A percentile compares a stretch with the other conserved stretches of the same genome.
Evolutionary conservation across 2,888 invertebrate species (phyloP).

Genomic region (Dasypolia templi): DNA sequence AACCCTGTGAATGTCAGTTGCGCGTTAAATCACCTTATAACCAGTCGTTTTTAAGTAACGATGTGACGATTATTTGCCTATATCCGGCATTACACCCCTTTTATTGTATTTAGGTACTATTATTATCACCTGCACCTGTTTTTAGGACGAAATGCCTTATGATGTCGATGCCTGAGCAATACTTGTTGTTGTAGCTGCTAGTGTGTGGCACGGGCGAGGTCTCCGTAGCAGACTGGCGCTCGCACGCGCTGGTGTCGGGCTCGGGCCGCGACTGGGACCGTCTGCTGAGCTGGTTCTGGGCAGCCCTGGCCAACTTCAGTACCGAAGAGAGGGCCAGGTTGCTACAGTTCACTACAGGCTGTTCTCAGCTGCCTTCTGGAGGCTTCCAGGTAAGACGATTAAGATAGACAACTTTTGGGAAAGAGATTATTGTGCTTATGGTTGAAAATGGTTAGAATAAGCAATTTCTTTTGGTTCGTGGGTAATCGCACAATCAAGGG

Average conservation of each 20-base stretch:
- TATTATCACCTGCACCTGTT: neutral
- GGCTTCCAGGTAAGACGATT: constrained; percentile 92
- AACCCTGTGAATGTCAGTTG: too few species aligned
- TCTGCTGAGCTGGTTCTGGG: constrained; percentile 91
- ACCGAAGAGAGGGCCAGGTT: constrained; percentile 97
- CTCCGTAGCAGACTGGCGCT: constrained; percentile 96
- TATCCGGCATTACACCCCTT: neutral
- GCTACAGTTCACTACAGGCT: constrained; percentile 98
- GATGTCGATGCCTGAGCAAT: neutral
- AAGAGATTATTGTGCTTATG: neutral
- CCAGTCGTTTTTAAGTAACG: neutral
- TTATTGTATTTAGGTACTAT: neutral
- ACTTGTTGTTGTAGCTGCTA: constrained; percentile 89
- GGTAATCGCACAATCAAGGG: neutral
- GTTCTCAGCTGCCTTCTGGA: constrained; percentile 95
- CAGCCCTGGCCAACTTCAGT: constrained; percentile 95
- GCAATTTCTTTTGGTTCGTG: neutral
- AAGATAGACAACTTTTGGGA: too few species aligned
- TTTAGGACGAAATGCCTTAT: neutral
- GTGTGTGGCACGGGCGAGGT: constrained; percentile 98
- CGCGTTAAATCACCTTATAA: neutral
- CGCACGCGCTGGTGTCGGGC: constrained; percentile 96
- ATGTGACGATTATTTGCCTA: neutral
- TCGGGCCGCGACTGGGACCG: constrained; percentile 95
- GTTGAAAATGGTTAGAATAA: neutral